Conservation (phyloP, 2,888 invertebrate species). For the Conistra vaccinii region DNA sequence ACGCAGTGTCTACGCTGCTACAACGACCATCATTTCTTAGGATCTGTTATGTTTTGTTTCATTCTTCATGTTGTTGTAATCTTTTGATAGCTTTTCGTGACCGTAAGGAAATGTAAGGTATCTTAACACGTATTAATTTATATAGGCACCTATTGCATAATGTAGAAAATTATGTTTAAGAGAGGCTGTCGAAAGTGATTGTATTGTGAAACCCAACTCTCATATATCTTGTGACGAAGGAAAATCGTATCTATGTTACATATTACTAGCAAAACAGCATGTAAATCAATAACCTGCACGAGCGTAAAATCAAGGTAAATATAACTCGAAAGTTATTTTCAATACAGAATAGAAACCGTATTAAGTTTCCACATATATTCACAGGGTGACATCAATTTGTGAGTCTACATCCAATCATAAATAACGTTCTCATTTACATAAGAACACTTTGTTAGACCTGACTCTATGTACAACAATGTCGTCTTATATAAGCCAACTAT, state of each 20-base stretch:
- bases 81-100: not conserved
- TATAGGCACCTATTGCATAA: no score
- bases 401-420: conserved; percentile 79
- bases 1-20: conserved; percentile 21
- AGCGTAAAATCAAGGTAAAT: conserved; percentile 58
- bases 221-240: not conserved
- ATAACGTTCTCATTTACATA: conserved; percentile 89
- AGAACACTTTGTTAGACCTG: conserved; percentile 83
- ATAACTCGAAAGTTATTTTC: conserved; percentile 54
- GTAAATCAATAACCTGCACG: conserved; percentile 55
- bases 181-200: no score
- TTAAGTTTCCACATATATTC: conserved; percentile 84
- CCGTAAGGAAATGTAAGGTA: no score
- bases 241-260: not conserved
- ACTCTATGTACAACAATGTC: conserved; percentile 85
- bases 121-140: no score
- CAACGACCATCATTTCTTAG: not conserved
- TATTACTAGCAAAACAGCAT: conserved; percentile 18
- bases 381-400: conserved; percentile 82
- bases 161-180: no score
- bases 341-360: conserved; percentile 56
- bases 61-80: not conserved
- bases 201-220: not conserved
- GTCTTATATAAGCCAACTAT: conserved; percentile 87
- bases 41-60: not conserved